A percentile compares a stretch with the other conserved stretches of the same genome.
Conservation (phyloP, 1,140 invertebrate species). For the Zaprionus ghesquierei region DNA sequence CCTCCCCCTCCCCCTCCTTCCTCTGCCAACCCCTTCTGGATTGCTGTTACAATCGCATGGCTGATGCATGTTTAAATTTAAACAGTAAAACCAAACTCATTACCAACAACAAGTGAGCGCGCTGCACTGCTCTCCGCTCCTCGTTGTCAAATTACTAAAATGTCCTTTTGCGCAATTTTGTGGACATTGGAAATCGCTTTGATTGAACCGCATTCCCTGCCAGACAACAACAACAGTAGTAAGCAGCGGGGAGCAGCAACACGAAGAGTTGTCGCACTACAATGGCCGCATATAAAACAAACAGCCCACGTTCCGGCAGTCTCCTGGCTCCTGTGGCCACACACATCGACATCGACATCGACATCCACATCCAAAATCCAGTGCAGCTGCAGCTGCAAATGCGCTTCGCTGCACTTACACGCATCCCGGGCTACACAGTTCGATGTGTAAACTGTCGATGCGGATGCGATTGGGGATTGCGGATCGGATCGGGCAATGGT, state of each 20-base stretch:
- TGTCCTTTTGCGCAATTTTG: slow-evolving; percentile 80
- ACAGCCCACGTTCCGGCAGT: slow-evolving; percentile 45
- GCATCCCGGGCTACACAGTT: slow-evolving; percentile 35
- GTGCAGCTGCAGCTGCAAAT: slow-evolving; percentile 69
- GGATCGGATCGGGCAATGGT: slow-evolving; percentile 57
- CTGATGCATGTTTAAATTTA: slow-evolving; percentile 71
- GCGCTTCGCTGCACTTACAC: slow-evolving; percentile 75
- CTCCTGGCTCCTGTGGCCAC: neutral
- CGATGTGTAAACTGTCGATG: slow-evolving; percentile 39
- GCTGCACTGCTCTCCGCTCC: slow-evolving; percentile 5
- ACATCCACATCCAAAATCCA: slow-evolving; percentile 75
- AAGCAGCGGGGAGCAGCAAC: neutral
- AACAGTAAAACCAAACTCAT: slow-evolving; percentile 80
- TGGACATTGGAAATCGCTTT: slow-evolving; percentile 81
- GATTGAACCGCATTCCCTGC: slow-evolving; percentile 73
- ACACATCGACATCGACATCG: no score
- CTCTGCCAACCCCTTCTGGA: neutral
- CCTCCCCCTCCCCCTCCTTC: neutral
- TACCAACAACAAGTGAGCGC: slow-evolving; percentile 70
- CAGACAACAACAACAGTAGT: slow-evolving; percentile 40
- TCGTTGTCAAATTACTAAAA: slow-evolving; percentile 79
- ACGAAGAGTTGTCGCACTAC: slow-evolving; percentile 41
- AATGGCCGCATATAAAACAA: slow-evolving; percentile 78
- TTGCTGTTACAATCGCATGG: slow-evolving; percentile 13
- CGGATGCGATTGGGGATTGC: slow-evolving; percentile 24